Evolutionary conservation across 2,113 vertebrate genomes (phyloP).

Genomic region (Bettongia penicillata): DNA sequence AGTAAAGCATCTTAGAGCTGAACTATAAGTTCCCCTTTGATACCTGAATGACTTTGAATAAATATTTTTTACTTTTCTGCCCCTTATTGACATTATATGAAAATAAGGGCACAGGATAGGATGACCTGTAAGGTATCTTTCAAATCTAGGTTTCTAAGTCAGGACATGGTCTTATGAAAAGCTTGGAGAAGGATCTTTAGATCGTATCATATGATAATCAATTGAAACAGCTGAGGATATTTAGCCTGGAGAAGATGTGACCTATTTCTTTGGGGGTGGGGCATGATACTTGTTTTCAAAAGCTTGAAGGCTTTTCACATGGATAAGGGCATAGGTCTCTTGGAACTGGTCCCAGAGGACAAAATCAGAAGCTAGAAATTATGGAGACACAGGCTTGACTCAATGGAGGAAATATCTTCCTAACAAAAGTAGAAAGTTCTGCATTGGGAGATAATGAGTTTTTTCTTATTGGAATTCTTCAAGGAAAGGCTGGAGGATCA

Average conservation of each 20-base stretch:
- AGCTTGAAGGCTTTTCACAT: not conserved
- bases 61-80: not conserved
- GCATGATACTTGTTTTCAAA: not conserved
- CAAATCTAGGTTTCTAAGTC: not conserved
- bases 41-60: not conserved
- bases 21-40: not conserved
- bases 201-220: not conserved
- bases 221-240: not conserved
- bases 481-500: not conserved
- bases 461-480: not conserved
- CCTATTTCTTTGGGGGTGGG: too few relatives aligned
- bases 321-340: not conserved
- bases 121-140: not conserved
- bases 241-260: not conserved
- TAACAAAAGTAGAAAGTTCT: not conserved
- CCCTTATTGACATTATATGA: not conserved
- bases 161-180: not conserved
- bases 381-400: not conserved
- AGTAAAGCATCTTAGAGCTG: not conserved
- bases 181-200: not conserved
- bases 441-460: not conserved
- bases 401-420: not conserved
- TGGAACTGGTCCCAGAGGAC: not conserved
- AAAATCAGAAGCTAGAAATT: not conserved
- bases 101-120: not conserved